Percentiles rank a stretch among this genome's conserved stretches.
Conservation (phyloP, 1,140 invertebrate genomes). For the Coptotermes formosanus region DNA sequence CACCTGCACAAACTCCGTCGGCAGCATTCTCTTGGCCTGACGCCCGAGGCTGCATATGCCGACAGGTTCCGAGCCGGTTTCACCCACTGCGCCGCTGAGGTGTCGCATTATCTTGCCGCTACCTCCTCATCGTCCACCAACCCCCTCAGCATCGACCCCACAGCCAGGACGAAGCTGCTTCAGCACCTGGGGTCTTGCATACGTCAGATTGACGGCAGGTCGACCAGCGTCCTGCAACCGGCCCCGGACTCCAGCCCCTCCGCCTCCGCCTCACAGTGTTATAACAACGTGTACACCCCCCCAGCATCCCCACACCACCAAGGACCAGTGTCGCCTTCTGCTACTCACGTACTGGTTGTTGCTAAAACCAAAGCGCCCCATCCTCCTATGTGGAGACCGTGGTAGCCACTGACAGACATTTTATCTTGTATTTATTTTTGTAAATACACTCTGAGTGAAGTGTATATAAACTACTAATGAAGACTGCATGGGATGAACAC, state of each 20-base stretch:
- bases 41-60: conserved; percentile 64
- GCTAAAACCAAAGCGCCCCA: background rate
- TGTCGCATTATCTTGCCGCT: conserved; percentile 81
- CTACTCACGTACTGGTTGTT: background rate
- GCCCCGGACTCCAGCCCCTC: background rate
- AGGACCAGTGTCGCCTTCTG: background rate
- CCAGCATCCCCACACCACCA: background rate
- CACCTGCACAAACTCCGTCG: conserved; percentile 81
- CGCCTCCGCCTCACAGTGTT: background rate
- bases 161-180: conserved; percentile 47
- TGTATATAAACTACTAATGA: background rate
- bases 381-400: conserved; percentile 26
- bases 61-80: conserved; percentile 88
- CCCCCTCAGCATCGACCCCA: conserved; percentile 42
- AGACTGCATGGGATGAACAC: background rate
- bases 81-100: conserved; percentile 88
- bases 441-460: background rate
- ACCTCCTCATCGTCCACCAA: conserved; percentile 44
- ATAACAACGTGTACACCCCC: background rate
- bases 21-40: conserved; percentile 66
- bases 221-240: background rate
- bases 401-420: background rate
- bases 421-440: background rate
- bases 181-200: conserved; percentile 51
- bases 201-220: conserved; percentile 43